Percentiles rank a stretch among this genome's conserved stretches.
Evolutionary conservation across 2,888 invertebrate species (phyloP).

Genomic region (Epirrhoe alternata): DNA sequence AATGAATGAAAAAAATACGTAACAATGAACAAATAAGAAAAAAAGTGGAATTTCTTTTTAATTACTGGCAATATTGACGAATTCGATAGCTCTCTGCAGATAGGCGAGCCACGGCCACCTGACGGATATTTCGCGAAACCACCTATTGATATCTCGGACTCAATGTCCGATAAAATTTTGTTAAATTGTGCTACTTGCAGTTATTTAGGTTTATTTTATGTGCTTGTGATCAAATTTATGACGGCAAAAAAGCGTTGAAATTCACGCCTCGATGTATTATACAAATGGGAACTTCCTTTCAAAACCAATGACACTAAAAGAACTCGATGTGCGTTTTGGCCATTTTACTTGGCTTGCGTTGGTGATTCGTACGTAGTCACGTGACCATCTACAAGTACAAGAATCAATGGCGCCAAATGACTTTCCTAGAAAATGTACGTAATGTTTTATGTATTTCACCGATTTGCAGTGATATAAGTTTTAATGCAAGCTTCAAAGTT

Average conservation of each 20-base stretch:
- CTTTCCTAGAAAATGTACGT: conserved; percentile 83
- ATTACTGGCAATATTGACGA: conserved; percentile 36
- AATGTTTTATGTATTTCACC: conserved; percentile 58
- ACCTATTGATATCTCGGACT: conserved; percentile 82
- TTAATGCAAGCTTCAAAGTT: conserved; percentile 40
- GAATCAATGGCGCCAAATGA: conserved; percentile 86
- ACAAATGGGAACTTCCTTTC: conserved; percentile 75
- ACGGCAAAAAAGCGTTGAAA: conserved; percentile 59
- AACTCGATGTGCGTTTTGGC: conserved; percentile 85
- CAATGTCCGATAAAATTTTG: conserved; percentile 75
- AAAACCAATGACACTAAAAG: conserved; percentile 82
- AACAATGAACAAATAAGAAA: neutral
- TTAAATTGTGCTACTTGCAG: conserved; percentile 75
- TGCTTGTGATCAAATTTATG: conserved; percentile 71
- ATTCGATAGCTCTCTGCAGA: conserved; percentile 44
- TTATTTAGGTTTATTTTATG: conserved; percentile 70
- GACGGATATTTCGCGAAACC: conserved; percentile 69
- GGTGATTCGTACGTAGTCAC: conserved; percentile 85
- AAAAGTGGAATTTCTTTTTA: conserved; percentile 20
- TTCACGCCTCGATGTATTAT: conserved; percentile 74
- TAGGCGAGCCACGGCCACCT: conserved; percentile 60
- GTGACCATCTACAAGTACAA: conserved; percentile 72
- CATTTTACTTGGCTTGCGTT: conserved; percentile 85
- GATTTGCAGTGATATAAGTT: conserved; percentile 49
- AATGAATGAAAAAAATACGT: neutral